Base-by-base conservation (phyloP, 2,113 vertebrate genomes). In the Antechinus flavipes region DNA sequence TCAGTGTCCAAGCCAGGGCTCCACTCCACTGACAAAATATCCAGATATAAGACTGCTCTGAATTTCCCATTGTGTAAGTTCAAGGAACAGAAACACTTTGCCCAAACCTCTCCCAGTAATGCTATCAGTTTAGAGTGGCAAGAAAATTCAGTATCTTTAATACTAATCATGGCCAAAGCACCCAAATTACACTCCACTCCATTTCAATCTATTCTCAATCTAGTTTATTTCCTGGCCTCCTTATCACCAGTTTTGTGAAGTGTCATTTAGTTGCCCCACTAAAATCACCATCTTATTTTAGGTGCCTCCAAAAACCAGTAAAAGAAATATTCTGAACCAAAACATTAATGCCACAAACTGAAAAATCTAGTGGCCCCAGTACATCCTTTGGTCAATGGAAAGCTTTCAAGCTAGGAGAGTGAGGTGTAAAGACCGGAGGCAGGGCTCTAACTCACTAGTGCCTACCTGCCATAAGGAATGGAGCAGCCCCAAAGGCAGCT, bases 241-340 rank as follows among this genome's bases (percentile, higher is more conserved):
- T 54, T 90, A 90, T 42, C 68, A n/a, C 90, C 46, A 84, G 68
- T 84, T 84, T 84, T 84, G 42, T 42, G n/a, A 84, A 54, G 19
- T 92, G 5, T 58, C 93, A 42, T 94, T 76, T 47, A 94, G 30
- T 22, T 42, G 91, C 89, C 24, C 49, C 42, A 49, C 0, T 50
- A 54, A 90, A 92, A 12, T 53, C 8, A 56, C 8, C 46, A 92
- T 7, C 19, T 11, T 91, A 68, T 91, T 92, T 54, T 9, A 93
- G 50, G 49, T 54, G 61, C 16, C 46, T 24, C 52, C 47, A 96
- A 61, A 68, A 47, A 49, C 35, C 92, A 92, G 56, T 42, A 49
- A 76, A 76, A 49, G 14, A 49, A 50, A n/a, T 76, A 52, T 61
- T 54, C 25, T 96, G 90, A 97, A 92, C 49, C 54, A 54, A 92